These are phyloP conservation scores for Tringa solitaria DNA, from an alignment of 2,113 vertebrate species.

Conservation along the genomic window DNA sequence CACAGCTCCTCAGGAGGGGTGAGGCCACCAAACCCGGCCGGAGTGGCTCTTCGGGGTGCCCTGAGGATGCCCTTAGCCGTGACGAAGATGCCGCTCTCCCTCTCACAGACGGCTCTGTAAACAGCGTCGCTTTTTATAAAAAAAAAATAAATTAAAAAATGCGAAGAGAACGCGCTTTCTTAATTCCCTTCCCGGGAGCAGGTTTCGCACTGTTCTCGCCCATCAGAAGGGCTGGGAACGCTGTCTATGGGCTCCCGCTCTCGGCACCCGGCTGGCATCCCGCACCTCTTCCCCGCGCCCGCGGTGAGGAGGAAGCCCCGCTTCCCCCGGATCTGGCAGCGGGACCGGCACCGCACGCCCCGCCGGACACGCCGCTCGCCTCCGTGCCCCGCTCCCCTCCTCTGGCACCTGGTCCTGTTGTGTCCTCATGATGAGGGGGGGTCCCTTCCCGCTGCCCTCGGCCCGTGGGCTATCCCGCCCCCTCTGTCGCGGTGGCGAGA, in stretches of 20 bases:
- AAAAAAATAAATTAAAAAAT: not conserved
- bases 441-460: not conserved
- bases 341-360: not conserved
- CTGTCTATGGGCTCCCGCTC: not conserved
- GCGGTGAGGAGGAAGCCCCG: not conserved
- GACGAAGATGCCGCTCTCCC: not conserved
- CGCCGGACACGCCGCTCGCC: not conserved
- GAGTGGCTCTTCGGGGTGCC: not conserved
- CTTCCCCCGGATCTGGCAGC: not conserved
- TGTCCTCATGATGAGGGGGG: not conserved
- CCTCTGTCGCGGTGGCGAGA: not conserved
- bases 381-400: not conserved
- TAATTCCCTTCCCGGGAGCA: not conserved
- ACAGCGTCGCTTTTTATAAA: not conserved
- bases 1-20: not conserved
- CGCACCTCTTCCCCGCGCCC: not conserved
- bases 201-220: not conserved
- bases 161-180: too few relatives aligned
- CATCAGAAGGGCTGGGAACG: not conserved
- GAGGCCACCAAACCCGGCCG: not conserved
- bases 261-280: not conserved
- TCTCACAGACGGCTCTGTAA: not conserved
- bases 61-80: not conserved
- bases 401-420: not conserved
- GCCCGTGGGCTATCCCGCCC: not conserved